Evolutionary conservation across 1,140 invertebrate genomes (phyloP).

Genomic region (Metaphire vulgaris): DNA sequence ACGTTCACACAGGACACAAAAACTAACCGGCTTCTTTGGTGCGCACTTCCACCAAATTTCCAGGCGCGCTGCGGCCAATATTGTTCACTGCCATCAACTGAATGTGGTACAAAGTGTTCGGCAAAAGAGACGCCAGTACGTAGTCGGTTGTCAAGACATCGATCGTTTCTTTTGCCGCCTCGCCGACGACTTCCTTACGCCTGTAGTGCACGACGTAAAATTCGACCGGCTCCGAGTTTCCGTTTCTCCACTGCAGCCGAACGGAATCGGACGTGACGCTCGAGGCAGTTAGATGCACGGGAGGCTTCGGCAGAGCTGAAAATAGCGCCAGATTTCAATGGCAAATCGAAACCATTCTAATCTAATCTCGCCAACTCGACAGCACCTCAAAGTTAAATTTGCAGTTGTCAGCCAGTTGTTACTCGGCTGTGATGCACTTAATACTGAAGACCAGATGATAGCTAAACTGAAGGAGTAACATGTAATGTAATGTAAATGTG

Average conservation of each 20-base stretch:
- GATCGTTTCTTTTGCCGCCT: neutral
- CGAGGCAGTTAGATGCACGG: constrained; percentile 75
- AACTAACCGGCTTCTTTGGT: constrained; percentile 84
- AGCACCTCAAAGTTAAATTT: too few species aligned
- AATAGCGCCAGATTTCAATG: too few species aligned
- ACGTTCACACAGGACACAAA: too few species aligned
- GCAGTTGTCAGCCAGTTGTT: too few species aligned
- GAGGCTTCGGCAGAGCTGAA: constrained; percentile 77
- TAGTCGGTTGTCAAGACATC: neutral
- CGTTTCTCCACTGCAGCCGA: constrained; percentile 79
- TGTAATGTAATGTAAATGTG: too few species aligned
- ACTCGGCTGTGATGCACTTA: too few species aligned
- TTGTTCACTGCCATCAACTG: constrained; percentile 89
- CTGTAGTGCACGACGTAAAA: constrained; percentile 95
- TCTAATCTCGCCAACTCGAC: too few species aligned
- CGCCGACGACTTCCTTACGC: constrained; percentile 60
- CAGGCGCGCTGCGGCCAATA: constrained; percentile 79
- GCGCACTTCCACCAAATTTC: constrained; percentile 75
- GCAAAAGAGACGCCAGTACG: neutral
- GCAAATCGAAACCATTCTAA: too few species aligned
- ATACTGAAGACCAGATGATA: too few species aligned
- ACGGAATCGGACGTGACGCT: constrained; percentile 89
- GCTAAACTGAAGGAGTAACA: too few species aligned
- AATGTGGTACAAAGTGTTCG: constrained; percentile 69
- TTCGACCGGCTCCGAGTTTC: constrained; percentile 70